Evolutionary conservation across 2,888 invertebrate species (phyloP), one percentile per base, ranked within the genome.

Genomic region (Diloba caeruleocephala): DNA sequence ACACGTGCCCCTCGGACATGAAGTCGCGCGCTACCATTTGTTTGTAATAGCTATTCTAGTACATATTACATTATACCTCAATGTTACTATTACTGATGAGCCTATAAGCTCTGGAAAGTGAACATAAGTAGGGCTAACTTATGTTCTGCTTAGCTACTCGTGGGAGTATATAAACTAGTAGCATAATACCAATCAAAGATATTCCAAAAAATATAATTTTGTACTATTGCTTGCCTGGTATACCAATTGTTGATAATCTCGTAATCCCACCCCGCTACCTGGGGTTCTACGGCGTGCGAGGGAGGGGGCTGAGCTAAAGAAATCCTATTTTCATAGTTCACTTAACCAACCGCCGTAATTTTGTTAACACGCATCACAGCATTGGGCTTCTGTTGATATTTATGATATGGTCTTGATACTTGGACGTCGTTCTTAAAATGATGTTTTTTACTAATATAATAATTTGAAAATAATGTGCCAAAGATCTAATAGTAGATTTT

Each of bases 291-390:
- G 61, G 70, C 61, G 43, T 53, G 39, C 58, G 44, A 50, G 56
- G 45, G 53, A 56, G 67, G 67, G 69, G 62, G 74, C 73, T 65
- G 71, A 76, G 75, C 71, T 73, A 87, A 90, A 91, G 90, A 90
- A 92, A 93, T 92, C 91, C 91, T 91, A 91, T 92, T 92, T 92
- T 93, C 92, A 92, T 92, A 92, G 92, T 92, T 93, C 92, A 92
- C 87, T 93, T 88, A 85, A 87, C 90, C 79, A 79, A 82, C 85
- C 87, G 85, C 78, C 84, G 83, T 93, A 89, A 93, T 91, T 89
- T 89, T 67, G 90, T 93, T 91, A 90, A 57, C 72, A 84, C 90
- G 92, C 90, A 81, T 87, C 89, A 81, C 28, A 78, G 91, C 84
- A 87, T 87, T 84, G 86, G 87, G 89, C 92, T 92, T 81, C 92